Conservation (phyloP, 2,888 invertebrate species). For the Thymelicus acteon region DNA sequence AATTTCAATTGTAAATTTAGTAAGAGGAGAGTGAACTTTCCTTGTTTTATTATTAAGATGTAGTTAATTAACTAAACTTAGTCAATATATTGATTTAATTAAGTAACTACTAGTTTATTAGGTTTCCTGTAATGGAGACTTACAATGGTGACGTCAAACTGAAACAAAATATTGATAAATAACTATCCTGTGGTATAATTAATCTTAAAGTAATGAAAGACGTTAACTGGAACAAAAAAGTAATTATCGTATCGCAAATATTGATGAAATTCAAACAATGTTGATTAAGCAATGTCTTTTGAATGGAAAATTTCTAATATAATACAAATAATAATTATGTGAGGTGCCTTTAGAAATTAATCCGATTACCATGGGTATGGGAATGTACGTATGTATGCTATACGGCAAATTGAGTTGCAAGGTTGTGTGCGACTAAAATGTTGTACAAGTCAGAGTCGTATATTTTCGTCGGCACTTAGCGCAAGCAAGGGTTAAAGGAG, state of each 20-base stretch:
- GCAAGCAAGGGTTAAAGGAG: not conserved
- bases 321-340: no score
- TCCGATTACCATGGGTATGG: conserved; percentile 65
- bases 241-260: no score
- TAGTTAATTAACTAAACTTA: no score
- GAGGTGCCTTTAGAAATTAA: conserved; percentile 71
- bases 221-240: no score
- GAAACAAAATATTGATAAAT: no score
- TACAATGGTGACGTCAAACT: no score
- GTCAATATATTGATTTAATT: not conserved
- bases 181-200: no score
- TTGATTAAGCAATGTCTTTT: no score
- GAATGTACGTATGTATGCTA: conserved; percentile 37
- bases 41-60: no score
- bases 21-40: not conserved
- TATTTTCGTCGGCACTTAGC: not conserved
- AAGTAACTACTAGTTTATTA: not conserved
- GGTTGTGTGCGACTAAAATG: not conserved
- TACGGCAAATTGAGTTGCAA: conserved; percentile 27
- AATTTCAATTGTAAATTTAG: conserved; percentile 34
- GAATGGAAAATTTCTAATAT: no score
- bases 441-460: not conserved
- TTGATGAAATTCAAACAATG: no score
- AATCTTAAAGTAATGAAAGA: no score
- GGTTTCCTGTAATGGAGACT: not conserved